These are phyloP conservation scores for Tauraco hartlaubi DNA, from an alignment of 2,797 vertebrate species.

Conservation along the genomic window DNA sequence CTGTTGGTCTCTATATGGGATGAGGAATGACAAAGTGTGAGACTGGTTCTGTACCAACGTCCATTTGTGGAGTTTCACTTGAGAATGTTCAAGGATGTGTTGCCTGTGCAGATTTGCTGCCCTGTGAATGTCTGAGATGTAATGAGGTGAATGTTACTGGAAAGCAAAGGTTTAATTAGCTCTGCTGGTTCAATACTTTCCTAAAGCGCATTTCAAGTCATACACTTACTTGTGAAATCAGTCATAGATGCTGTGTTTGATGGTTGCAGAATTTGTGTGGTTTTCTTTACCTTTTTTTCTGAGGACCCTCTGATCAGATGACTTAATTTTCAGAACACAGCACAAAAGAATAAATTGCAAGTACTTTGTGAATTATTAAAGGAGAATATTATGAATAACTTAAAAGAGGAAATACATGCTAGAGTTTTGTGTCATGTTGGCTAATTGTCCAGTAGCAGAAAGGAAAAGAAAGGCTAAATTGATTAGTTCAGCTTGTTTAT, in stretches of 20 bases:
- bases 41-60: background rate
- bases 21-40: background rate
- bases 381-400: constrained; percentile 12
- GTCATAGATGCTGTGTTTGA: background rate
- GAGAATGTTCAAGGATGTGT: background rate
- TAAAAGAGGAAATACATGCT: background rate
- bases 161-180: constrained; percentile 45
- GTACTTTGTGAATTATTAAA: constrained; percentile 17
- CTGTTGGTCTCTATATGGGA: background rate
- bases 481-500: background rate
- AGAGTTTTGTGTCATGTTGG: background rate
- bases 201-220: constrained; percentile 25
- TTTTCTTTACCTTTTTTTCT: constrained; percentile 29
- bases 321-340: background rate
- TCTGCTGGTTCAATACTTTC: constrained; percentile 2
- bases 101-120: background rate
- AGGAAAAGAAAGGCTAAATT: background rate
- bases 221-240: background rate
- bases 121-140: background rate
- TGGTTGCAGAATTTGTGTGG: constrained; percentile 3
- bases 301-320: background rate
- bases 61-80: background rate
- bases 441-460: constrained; percentile 21
- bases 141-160: background rate
- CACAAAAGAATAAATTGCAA: constrained; percentile 30